Evolutionary conservation across 2,888 invertebrate genomes (phyloP).

Genomic region (Andricus curvator): DNA sequence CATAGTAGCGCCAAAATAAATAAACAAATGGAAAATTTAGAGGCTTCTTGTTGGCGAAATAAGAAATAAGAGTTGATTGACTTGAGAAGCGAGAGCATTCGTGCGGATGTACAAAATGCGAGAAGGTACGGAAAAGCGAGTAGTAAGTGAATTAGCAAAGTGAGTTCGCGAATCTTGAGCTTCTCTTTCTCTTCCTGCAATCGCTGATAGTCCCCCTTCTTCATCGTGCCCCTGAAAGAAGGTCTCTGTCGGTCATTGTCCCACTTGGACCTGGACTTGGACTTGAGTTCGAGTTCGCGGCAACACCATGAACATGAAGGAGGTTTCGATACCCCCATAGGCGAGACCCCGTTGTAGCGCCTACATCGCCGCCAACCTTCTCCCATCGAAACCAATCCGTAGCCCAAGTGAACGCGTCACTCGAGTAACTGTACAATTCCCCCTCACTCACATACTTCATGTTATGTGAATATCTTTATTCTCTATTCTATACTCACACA

Average conservation of each 20-base stretch:
- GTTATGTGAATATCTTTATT: constrained; percentile 45
- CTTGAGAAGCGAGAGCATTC: constrained; percentile 24
- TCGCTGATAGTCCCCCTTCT: constrained; percentile 43
- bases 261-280: constrained; percentile 75
- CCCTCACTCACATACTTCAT: constrained; percentile 52
- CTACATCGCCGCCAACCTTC: constrained; percentile 64
- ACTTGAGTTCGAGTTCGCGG: constrained; percentile 55
- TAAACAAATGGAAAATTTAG: no score
- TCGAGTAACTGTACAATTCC: constrained; percentile 74
- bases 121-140: constrained; percentile 70
- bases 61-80: no score
- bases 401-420: constrained; percentile 67
- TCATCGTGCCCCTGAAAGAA: constrained; percentile 72
- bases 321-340: constrained; percentile 69
- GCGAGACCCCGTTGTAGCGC: constrained; percentile 68
- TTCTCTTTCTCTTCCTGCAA: constrained; percentile 51
- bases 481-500: constrained; percentile 3
- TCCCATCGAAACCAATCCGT: constrained; percentile 69
- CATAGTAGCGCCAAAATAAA: no score
- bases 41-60: no score
- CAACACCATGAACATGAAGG: constrained; percentile 66
- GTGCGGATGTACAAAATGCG: constrained; percentile 61
- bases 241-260: constrained; percentile 78
- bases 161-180: constrained; percentile 60
- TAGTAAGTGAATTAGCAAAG: constrained; percentile 72